Evolutionary conservation across 1,140 invertebrate species (phyloP), one percentile per base, ranked within the genome.

Genomic region (Berghia stephanieae): DNA sequence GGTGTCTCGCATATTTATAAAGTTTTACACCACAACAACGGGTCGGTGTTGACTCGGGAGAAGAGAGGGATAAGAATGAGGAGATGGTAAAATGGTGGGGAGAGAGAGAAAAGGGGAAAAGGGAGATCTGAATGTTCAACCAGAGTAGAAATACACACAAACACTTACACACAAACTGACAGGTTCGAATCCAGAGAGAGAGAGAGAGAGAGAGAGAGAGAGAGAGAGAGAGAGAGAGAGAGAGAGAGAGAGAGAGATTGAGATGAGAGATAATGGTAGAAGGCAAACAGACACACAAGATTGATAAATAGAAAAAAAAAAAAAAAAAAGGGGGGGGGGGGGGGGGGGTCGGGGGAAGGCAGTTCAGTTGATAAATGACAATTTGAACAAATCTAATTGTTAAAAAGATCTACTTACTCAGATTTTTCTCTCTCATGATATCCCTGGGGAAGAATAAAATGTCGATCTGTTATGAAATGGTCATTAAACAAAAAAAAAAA

Each of bases 221-320:
- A 43, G 60, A 52, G 75, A 57, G 67, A 77, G 66, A 69, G 74
- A 38, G 75, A 77, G 60, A 68, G 60, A 79, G 73, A 79, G 73
- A 77, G 77, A 63, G 55, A 60, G 71, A 76, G 60, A 42, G 70
- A 60, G n/a, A 43, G n/a, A 75, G 38, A 42, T 21, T 66, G 31
- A 66, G n/a, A 55, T 3, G 18, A 16, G 67, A 34, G 5, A 10
- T 24, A 2, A 3, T 21, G 3, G 24, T 21, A 60, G 10, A 60
- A 21, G 57, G 16, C 16, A 60, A 27, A 60, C 16, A 60, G 8
- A 27, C 10, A 60, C 24, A 27, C 8, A 60, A 60, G 16, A 16
- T 60, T 21, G 24, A 60, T 8, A 60, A 21, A 27, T 8, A 60
- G 16, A 10, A 60, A 8, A 8, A 27, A 60, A 16, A 60, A 8